phyloP scores from a whole-genome alignment of 2,113 vertebrate species.

The Odocoileus hemionus region DNA sequence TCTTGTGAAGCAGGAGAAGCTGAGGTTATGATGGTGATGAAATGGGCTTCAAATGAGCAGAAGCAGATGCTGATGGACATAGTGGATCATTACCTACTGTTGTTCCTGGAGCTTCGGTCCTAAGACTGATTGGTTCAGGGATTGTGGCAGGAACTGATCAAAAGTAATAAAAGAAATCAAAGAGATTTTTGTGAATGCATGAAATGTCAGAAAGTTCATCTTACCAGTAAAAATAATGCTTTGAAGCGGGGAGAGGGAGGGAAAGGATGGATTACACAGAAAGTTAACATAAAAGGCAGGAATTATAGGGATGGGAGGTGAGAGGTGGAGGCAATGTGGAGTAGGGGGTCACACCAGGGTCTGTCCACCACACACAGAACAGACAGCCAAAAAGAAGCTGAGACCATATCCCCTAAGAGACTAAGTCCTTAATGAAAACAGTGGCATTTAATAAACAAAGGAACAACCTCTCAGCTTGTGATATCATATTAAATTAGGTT shows the following conservation, averaged over 20 bases:
- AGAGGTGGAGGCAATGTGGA: not conserved
- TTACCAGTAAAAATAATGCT: not conserved
- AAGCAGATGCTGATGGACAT: conserved; percentile 22
- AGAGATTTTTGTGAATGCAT: not conserved
- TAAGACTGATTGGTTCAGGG: conserved; percentile 67
- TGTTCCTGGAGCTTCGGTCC: conserved; percentile 65
- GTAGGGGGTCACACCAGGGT: not conserved
- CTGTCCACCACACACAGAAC: not conserved
- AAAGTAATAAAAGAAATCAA: conserved; percentile 53
- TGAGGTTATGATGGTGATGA: not conserved
- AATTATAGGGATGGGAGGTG: not conserved
- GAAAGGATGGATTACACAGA: not conserved
- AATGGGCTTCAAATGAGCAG: conserved; percentile 32
- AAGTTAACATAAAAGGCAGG: not conserved
- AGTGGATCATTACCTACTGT: conserved; percentile 67
- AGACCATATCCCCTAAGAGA: not conserved
- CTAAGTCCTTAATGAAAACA: not conserved
- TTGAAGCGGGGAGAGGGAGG: not conserved
- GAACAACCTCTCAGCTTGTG: not conserved
- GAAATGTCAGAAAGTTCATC: not conserved
- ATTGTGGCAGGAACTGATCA: conserved; percentile 63
- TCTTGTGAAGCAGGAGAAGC: conserved; percentile 13
- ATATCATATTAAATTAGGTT: not conserved
- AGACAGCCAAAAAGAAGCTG: not conserved
- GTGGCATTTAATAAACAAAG: not conserved